Conservation (phyloP, 2,113 vertebrate genomes). For the Salminus brasiliensis region DNA sequence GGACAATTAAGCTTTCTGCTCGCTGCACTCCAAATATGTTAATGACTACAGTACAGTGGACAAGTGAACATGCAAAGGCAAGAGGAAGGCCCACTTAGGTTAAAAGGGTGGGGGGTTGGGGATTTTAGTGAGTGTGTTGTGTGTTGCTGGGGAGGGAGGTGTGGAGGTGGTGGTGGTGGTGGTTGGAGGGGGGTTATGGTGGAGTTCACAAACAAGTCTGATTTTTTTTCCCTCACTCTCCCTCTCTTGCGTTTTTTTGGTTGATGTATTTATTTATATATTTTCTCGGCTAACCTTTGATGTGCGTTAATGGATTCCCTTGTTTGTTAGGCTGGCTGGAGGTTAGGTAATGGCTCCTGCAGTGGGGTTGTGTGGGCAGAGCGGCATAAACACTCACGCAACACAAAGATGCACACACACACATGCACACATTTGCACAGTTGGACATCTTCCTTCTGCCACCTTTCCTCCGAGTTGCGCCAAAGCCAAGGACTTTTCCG, state of each 20-base stretch:
- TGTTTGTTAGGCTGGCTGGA: slow-evolving; percentile 59
- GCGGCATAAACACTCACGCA: slow-evolving; percentile 24
- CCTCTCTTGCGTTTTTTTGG: slow-evolving; percentile 27
- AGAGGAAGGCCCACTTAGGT: slow-evolving; percentile 76
- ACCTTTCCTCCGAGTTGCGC: slow-evolving; percentile 28
- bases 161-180: slow-evolving; percentile 20
- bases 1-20: slow-evolving; percentile 92
- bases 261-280: slow-evolving; percentile 60
- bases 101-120: slow-evolving; percentile 71
- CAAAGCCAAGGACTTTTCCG: slow-evolving; percentile 1
- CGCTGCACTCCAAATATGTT: slow-evolving; percentile 87
- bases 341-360: slow-evolving; percentile 64
- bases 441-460: slow-evolving; percentile 1
- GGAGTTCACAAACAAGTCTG: slow-evolving; percentile 64
- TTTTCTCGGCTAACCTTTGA: slow-evolving; percentile 61
- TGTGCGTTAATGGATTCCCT: slow-evolving; percentile 63
- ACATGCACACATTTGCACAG: slow-evolving; percentile 29
- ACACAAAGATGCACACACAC: no score
- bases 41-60: slow-evolving; percentile 81
- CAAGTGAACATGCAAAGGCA: slow-evolving; percentile 77
- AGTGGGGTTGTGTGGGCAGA: slow-evolving; percentile 56
- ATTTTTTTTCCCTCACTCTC: neutral
- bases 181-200: slow-evolving; percentile 41
- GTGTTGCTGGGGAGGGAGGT: slow-evolving; percentile 46
- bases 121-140: slow-evolving; percentile 53